Percentiles rank a stretch among this genome's conserved stretches.
Evolutionary conservation across 2,797 vertebrate species (phyloP).

Genomic region (Aphelocoma californica): DNA sequence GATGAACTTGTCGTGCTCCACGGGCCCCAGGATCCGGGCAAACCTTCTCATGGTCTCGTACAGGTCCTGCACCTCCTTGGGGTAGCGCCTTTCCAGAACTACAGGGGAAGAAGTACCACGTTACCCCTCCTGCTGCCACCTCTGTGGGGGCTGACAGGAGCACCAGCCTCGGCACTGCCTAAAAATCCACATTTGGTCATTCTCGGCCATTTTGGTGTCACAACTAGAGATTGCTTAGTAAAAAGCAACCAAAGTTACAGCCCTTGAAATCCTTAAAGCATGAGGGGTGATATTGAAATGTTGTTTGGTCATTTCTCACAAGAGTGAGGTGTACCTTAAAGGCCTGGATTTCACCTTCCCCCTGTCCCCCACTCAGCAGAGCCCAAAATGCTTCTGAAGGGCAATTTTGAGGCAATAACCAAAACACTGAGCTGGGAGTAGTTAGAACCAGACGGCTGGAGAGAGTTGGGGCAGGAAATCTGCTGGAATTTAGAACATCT

Average conservation of each 20-base stretch:
- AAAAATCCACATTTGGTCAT: background rate
- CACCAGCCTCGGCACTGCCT: background rate
- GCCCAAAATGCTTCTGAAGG: background rate
- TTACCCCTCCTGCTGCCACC: background rate
- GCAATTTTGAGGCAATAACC: background rate
- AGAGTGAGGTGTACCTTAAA: background rate
- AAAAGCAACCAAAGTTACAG: background rate
- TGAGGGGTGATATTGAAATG: background rate
- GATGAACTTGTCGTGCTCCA: slow-evolving; percentile 96
- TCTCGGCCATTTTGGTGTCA: background rate
- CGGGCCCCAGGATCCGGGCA: slow-evolving; percentile 88
- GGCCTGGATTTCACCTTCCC: background rate
- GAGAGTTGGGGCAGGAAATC: background rate
- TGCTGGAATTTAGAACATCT: slow-evolving; percentile 1
- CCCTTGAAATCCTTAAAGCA: background rate
- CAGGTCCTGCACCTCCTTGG: slow-evolving; percentile 95
- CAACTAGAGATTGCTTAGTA: fast-evolving
- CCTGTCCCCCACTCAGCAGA: background rate
- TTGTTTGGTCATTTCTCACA: background rate
- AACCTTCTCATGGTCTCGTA: slow-evolving; percentile 94
- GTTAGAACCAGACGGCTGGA: background rate
- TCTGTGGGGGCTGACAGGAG: background rate
- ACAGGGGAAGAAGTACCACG: background rate
- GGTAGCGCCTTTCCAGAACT: slow-evolving; percentile 93
- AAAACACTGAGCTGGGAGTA: background rate